Evolutionary conservation across 2,113 vertebrate genomes (phyloP), one percentile per base, ranked within the genome.

Genomic region (Pachyramphus minor): DNA sequence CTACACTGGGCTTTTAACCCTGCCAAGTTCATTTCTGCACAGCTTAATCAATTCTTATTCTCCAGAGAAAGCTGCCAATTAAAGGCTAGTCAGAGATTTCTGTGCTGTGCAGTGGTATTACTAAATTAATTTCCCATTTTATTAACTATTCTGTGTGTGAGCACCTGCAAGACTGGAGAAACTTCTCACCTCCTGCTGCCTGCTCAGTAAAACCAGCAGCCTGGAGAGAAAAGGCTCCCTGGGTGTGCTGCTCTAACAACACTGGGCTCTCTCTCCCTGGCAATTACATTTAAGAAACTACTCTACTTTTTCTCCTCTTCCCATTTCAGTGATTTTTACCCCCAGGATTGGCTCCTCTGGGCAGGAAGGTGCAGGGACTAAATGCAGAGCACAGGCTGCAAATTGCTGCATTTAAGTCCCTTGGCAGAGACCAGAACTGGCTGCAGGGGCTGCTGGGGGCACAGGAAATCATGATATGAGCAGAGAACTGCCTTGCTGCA

Each of bases 391-490:
- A 62, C 63, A 67, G n/a, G 14, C 49, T 76, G 77, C 47, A 71
- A 88, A 92, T 17, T 75, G 27, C 50, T 42, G 52, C 69, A 11
- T 1, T 5, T 17, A 25, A 41, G 19, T 41, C 58, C 59, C 35
- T 56, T 66, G 45, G 77, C 69, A 89, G 69, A 75, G 39, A 56
- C 5, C 28, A 69, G 69, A 59, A 78, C 4, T 45, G 58, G 56
- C 60, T 28, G 81, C 25, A 86, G 52, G 52, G 66, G 52, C 30
- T 84, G 73, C 30, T 35, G n/a, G 69, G 73, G 53, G 47, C 37
- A 52, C 30, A 56, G 35, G 33, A 30, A 82, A 47, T 14, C 2
- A 1, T 9, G 66, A 2, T 1, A 1, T 0, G 19, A 60, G 84
- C 4, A 42, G 33, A 25, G 39, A 89, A 55, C 47, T 63, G 84